Evolutionary conservation across 2,888 invertebrate species (phyloP), one percentile per base, ranked within the genome.

Genomic region (Eupeodes luniger): DNA sequence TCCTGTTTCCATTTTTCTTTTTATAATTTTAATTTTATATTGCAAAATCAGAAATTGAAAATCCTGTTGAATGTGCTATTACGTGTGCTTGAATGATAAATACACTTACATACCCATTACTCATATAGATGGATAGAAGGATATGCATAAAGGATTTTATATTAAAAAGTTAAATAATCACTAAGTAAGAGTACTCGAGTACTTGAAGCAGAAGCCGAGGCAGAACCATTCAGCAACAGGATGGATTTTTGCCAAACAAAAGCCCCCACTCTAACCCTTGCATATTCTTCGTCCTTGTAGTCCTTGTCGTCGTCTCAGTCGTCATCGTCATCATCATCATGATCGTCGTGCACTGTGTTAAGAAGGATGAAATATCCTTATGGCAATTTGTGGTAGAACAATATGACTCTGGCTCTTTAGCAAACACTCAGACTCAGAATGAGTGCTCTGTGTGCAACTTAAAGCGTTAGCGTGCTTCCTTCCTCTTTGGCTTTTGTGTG

Each of bases 331-430:
- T 70, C 34, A 5, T 55, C 27, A 40, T 69, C 69, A 16, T 69
- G n/a, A 16, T 19, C 72, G 27, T 72, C 10, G 59, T 59, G 59
- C 44, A 72, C 64, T 69, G 40, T 70, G 85, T 76, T 59, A 85
- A 78, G 76, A 80, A 83, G 88, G 64, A 88, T 78, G 67, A 88
- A 88, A 85, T 85, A 88, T 81, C 88, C 88, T 88, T 88, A 88
- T 88, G 81, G 85, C 88, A 88, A 88, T 88, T 88, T 88, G 84
- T 67, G 88, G 88, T 81, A 81, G 69, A 88, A 88, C 85, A 88
- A 88, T 88, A 78, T 81, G 61, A 64, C 53, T 76, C 77, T 84
- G 57, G 55, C 36, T 81, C 72, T 83, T 83, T 79, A 75, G 55
- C 82, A 80, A 84, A 77, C 76, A 87, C 83, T 80, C 75, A 40